Evolutionary conservation across 2,888 invertebrate genomes (phyloP), one percentile per base, ranked within the genome.

Genomic region (Scaptomyza parva): DNA sequence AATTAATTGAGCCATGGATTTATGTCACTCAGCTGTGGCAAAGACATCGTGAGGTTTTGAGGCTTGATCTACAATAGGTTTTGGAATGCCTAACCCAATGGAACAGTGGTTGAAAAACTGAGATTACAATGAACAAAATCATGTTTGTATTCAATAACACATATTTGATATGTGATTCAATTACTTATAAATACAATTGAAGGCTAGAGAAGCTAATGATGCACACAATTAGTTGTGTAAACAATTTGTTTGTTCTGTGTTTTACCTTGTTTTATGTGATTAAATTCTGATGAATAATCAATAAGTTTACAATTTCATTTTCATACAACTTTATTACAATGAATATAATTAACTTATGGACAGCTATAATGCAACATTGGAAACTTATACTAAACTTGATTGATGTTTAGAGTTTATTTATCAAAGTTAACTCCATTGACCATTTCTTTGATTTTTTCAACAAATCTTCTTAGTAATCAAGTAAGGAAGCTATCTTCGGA

Each of bases 1-100:
- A 67, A 86, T 88, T 81, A 86, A 81, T 87, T 79, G 85, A 78
- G 74, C 78, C 80, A 79, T 80, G 80, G 77, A 90, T 85, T 87
- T 88, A 82, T 89, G 88, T 86, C 89, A 85, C 78, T 83, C 75
- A 88, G 78, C 55, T 74, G 75, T 75, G 66, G 66, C 66, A 68
- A 74, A 76, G 67, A 76, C 57, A 24, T 62, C 67, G 67, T 67
- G 67, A 67, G 67, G 63, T 61, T 72, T 75, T 9, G 28, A 9
- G 73, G 72, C 72, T 67, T 73, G 64, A 67, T 75, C 63, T 72
- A 67, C 66, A 72, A 78, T 74, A 63, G 65, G 45, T 60, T 60
- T 60, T 35, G 28, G 40, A 41, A 65, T 62, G 50, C 41, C 47
- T 59, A 1, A 17, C 59, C 39, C 20, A 26, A 26, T 43, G 57